Evolutionary conservation across 2,797 vertebrate species (phyloP).

Genomic region (Somateria mollissima): DNA sequence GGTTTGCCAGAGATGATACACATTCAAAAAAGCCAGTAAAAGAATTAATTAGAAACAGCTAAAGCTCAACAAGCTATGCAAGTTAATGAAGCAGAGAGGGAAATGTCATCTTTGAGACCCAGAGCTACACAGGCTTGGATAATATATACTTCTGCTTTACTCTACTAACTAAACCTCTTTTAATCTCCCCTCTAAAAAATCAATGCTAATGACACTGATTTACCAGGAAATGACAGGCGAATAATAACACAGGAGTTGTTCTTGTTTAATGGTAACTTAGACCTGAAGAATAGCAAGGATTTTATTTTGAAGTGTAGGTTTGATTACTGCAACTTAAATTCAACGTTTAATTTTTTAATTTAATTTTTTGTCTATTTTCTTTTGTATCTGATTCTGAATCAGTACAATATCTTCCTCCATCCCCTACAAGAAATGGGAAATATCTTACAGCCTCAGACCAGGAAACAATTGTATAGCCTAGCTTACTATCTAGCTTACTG

Average conservation of each 20-base stretch:
- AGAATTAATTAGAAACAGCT: conserved; percentile 85
- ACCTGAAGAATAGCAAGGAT: conserved; percentile 32
- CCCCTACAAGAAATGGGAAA: background rate
- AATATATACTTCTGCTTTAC: conserved; percentile 77
- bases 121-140: conserved; percentile 74
- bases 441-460: background rate
- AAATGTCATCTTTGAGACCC: conserved; percentile 83
- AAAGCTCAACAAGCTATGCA: conserved; percentile 83
- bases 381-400: background rate
- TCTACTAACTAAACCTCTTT: conserved; percentile 79
- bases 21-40: conserved; percentile 81
- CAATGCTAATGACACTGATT: conserved; percentile 81
- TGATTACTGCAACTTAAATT: conserved; percentile 18
- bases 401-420: background rate
- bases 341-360: background rate
- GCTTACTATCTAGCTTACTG: background rate
- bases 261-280: conserved; percentile 63
- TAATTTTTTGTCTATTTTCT: conserved; percentile 10
- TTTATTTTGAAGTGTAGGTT: conserved; percentile 41
- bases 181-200: conserved; percentile 78
- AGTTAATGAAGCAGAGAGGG: conserved; percentile 82
- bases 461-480: background rate
- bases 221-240: conserved; percentile 75
- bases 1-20: conserved; percentile 81
- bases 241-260: conserved; percentile 63